A percentile compares a stretch with the other conserved stretches of the same genome.
Conservation (phyloP, 2,797 vertebrate species). For the Cottoperca gobio region DNA sequence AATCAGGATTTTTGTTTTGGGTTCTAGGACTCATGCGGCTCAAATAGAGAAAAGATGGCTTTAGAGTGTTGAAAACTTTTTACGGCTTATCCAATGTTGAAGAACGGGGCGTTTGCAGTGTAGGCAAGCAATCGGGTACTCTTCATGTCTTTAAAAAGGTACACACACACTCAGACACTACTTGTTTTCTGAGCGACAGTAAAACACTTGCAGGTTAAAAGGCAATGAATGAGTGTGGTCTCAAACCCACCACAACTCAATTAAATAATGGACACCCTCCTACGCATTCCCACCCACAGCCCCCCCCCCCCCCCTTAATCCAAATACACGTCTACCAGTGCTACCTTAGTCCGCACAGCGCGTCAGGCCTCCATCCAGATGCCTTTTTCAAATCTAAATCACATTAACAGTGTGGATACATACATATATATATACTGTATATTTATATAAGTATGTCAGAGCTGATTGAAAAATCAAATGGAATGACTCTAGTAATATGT, state of each 20-base stretch:
- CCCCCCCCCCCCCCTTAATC: background rate
- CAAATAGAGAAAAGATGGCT: constrained; percentile 69
- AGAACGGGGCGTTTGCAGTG: constrained; percentile 44
- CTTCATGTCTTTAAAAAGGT: constrained; percentile 57
- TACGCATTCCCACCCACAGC: background rate
- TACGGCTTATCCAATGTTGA: constrained; percentile 43
- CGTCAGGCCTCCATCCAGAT: constrained; percentile 51
- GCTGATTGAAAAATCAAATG: constrained; percentile 51
- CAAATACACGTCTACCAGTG: constrained; percentile 50
- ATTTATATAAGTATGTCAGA: constrained; percentile 59
- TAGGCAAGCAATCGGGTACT: constrained; percentile 69
- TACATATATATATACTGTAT: constrained; percentile 57
- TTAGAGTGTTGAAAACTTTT: constrained; percentile 33
- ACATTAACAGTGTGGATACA: constrained; percentile 67
- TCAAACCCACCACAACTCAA: constrained; percentile 40
- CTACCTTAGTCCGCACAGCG: constrained; percentile 55
- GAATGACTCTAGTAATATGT: constrained; percentile 64
- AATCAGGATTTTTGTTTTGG: constrained; percentile 47
- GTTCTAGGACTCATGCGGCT: constrained; percentile 29
- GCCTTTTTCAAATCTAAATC: constrained; percentile 56
- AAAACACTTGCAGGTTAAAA: constrained; percentile 73
- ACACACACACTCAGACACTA: constrained; percentile 51
- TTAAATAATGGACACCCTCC: constrained; percentile 26
- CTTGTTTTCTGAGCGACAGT: constrained; percentile 57
- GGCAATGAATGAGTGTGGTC: constrained; percentile 64